Evolutionary conservation across 2,113 vertebrate genomes (phyloP).

Genomic region (Microtus pennsylvanicus): DNA sequence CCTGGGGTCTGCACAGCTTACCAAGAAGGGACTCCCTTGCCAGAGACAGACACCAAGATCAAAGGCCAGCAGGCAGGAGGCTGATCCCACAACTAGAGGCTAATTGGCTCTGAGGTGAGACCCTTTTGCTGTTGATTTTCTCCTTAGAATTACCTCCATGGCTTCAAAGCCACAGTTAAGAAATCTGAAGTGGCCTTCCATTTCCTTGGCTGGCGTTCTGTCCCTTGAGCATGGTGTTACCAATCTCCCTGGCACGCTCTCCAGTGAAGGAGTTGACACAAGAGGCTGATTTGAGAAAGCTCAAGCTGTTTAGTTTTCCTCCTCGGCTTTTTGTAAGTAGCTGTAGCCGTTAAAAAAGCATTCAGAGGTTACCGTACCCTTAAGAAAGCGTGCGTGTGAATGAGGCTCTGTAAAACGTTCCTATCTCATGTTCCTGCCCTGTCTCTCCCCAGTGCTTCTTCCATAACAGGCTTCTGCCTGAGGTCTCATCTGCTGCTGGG

Average conservation of each 20-base stretch:
- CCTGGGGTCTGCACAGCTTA: neutral
- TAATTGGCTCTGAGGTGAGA: conserved; percentile 4
- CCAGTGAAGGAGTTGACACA: conserved; percentile 3
- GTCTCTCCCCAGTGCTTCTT: neutral
- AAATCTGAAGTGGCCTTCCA: conserved; percentile 28
- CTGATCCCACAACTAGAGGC: neutral
- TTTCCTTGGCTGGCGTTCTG: neutral
- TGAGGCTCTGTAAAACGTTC: conserved; percentile 10
- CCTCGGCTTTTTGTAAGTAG: conserved; percentile 39
- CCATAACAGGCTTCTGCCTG: rapidly evolving
- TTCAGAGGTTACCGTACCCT: conserved; percentile 66
- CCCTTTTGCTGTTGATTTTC: conserved; percentile 38
- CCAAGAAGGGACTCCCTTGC: no score
- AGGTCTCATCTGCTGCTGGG: neutral
- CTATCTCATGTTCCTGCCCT: neutral
- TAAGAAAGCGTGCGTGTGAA: conserved; percentile 33
- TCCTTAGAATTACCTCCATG: conserved; percentile 8
- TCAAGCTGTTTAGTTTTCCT: conserved; percentile 25
- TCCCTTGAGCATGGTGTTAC: neutral
- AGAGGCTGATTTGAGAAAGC: conserved; percentile 45
- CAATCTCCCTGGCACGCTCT: conserved; percentile 27
- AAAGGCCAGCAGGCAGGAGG: neutral
- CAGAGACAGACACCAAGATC: neutral
- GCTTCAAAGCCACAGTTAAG: conserved; percentile 50
- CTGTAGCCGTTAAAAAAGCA: conserved; percentile 42